These are phyloP conservation scores for Tetraodon nigroviridis DNA, from an alignment of 2,113 vertebrate species.

Conservation along the genomic window DNA sequence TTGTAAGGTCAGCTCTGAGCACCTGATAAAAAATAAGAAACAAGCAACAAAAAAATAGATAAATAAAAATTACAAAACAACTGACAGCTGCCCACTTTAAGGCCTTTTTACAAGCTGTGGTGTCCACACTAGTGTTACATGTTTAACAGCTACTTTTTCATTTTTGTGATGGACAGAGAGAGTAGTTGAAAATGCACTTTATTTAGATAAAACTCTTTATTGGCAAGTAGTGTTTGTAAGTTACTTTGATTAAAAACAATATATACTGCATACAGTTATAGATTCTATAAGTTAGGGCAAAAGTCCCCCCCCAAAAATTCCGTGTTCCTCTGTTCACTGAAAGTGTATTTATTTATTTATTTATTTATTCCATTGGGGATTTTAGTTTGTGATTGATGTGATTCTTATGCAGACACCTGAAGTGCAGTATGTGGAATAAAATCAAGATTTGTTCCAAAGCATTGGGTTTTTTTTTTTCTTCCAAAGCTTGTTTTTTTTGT, in stretches of 20 bases:
- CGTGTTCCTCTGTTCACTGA: constrained; percentile 61
- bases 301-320: constrained; percentile 41
- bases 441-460: constrained; percentile 51
- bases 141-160: constrained; percentile 32
- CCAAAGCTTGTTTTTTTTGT: too few species aligned
- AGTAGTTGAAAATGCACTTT: constrained; percentile 74
- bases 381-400: constrained; percentile 72
- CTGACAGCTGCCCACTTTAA: constrained; percentile 37
- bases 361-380: constrained; percentile 62
- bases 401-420: constrained; percentile 67
- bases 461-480: too few species aligned
- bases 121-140: constrained; percentile 48
- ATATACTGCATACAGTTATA: constrained; percentile 49
- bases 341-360: constrained; percentile 52
- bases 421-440: constrained; percentile 74
- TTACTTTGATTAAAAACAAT: constrained; percentile 41
- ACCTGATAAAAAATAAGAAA: constrained; percentile 30
- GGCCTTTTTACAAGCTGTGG: constrained; percentile 45
- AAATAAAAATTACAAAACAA: constrained; percentile 34
- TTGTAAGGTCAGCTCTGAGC: constrained; percentile 28
- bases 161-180: constrained; percentile 41
- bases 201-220: constrained; percentile 57
- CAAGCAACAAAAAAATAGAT: constrained; percentile 34
- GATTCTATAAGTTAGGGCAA: constrained; percentile 51
- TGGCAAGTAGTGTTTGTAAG: constrained; percentile 57